These are phyloP conservation scores for Atta cephalotes DNA, from an alignment of 1,140 invertebrate genomes.

Conservation along the genomic window DNA sequence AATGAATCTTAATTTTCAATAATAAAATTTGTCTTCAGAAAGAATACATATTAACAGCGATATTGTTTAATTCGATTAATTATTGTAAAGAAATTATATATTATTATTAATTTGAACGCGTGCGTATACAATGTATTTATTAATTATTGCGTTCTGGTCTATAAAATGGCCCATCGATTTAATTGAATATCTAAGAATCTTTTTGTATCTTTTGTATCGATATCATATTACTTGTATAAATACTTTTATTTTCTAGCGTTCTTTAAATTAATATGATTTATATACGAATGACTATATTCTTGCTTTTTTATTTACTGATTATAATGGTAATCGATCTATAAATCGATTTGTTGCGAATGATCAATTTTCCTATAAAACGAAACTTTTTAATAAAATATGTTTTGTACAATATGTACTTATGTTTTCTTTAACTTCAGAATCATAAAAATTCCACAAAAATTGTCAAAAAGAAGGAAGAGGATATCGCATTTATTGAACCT, in stretches of 20 bases:
- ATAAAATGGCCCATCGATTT: background rate
- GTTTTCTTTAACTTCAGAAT: background rate
- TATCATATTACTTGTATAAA: conserved; percentile 32
- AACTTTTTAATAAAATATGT: conserved; percentile 83
- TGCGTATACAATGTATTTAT: background rate
- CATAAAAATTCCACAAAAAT: background rate
- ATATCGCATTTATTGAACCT: background rate
- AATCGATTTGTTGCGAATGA: conserved; percentile 75
- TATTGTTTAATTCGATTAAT: conserved; percentile 10
- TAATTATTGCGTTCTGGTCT: background rate
- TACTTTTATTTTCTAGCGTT: conserved; percentile 23
- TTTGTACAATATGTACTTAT: conserved; percentile 72
- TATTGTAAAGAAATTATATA: background rate
- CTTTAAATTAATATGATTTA: conserved; percentile 18
- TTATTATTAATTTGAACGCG: background rate
- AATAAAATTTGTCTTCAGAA: conserved; percentile 29
- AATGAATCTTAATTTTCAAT: background rate
- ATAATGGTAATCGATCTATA: conserved; percentile 46
- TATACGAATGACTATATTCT: conserved; percentile 1
- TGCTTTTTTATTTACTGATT: conserved; percentile 23
- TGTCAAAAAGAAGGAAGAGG: background rate
- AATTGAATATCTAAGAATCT: background rate
- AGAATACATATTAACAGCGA: background rate
- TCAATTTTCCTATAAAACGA: conserved; percentile 77
- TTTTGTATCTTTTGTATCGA: conserved; percentile 28